phyloP scores from a whole-genome alignment of 2,888 invertebrate genomes.

The Oegoconia quadripuncta region DNA sequence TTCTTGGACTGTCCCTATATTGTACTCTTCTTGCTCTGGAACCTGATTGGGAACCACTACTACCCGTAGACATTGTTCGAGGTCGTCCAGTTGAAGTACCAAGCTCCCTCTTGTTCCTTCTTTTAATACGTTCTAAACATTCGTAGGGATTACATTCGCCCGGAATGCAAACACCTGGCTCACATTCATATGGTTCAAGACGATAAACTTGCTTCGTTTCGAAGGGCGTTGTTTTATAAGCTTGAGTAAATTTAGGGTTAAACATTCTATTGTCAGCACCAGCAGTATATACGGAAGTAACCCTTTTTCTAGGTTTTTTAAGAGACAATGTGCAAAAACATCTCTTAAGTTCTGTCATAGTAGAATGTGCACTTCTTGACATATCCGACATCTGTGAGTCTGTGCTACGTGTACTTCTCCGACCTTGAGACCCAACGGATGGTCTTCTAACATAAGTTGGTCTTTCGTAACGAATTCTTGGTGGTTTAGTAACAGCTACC shows the following conservation, averaged over 20 bases:
- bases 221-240: neutral
- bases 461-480: constrained; percentile 7
- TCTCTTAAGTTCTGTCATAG: constrained; percentile 27
- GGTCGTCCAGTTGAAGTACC: neutral
- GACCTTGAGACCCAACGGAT: neutral
- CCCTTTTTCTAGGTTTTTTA: neutral
- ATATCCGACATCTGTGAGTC: neutral
- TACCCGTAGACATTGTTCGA: neutral
- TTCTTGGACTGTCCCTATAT: neutral
- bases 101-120: constrained; percentile 1
- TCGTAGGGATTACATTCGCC: constrained; percentile 34
- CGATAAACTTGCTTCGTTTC: constrained; percentile 7
- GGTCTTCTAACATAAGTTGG: neutral
- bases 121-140: constrained; percentile 22
- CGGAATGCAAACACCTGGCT: constrained; percentile 32
- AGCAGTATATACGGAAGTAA: neutral
- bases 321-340: constrained; percentile 33
- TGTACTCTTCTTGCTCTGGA: constrained; percentile 3
- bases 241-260: neutral
- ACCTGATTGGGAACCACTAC: constrained; percentile 8
- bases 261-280: neutral
- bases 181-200: constrained; percentile 31
- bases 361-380: constrained; percentile 18
- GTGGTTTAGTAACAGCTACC: constrained; percentile 11
- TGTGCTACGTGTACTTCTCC: neutral